Conservation (phyloP, 2,113 vertebrate species). For the Sinocyclocheilus anophthalmus region DNA sequence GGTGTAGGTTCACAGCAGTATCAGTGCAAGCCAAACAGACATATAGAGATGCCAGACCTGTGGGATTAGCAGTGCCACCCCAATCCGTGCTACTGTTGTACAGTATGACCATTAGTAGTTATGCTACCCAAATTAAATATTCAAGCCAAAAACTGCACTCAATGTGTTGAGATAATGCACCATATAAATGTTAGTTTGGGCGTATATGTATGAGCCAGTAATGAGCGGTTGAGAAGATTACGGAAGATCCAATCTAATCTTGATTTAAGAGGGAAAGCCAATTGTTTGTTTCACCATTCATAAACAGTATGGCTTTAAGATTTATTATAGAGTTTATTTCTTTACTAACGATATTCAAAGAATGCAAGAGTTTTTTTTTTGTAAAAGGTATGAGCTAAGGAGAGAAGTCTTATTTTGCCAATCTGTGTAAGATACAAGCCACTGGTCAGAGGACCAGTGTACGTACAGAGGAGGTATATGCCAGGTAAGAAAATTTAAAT, state of each 20-base stretch:
- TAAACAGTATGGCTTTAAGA: no score
- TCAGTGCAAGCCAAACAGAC: conserved; percentile 21
- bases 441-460: no score
- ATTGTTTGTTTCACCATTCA: no score
- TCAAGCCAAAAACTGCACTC: not conserved
- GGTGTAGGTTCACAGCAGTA: conserved; percentile 22
- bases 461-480: no score
- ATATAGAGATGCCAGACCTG: conserved; percentile 43
- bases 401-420: no score
- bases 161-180: not conserved
- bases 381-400: no score
- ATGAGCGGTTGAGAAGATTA: not conserved
- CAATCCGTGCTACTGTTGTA: not conserved
- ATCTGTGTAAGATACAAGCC: no score
- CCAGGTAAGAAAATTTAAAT: no score
- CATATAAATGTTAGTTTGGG: not conserved
- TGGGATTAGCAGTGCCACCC: not conserved
- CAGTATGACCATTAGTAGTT: not conserved
- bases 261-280: no score
- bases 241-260: not conserved
- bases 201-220: not conserved
- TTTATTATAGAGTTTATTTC: not conserved
- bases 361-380: no score
- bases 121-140: not conserved
- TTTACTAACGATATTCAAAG: not conserved